These are phyloP conservation scores for Calliscelio sp. DNA, from an alignment of 2,888 invertebrate genomes.

Conservation along the genomic window DNA sequence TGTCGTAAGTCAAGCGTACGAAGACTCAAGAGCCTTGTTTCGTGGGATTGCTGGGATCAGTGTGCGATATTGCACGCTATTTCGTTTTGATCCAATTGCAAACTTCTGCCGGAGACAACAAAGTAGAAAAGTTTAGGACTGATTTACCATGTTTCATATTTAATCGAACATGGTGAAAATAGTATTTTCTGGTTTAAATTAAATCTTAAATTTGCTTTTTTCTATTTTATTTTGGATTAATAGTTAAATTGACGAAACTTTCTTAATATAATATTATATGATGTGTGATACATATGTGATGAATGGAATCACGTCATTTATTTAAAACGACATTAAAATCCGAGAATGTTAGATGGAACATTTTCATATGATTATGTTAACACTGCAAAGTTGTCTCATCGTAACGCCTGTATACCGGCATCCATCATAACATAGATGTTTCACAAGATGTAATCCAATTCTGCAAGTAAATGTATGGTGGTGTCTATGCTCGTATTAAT, in stretches of 20 bases:
- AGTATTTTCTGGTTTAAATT: too few species aligned
- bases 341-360: too few species aligned
- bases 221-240: too few species aligned
- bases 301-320: too few species aligned
- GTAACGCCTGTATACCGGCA: conserved; percentile 33
- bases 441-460: conserved; percentile 46
- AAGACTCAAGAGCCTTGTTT: conserved; percentile 85
- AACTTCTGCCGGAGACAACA: conserved; percentile 75
- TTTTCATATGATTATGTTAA: conserved; percentile 23
- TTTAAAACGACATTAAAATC: too few species aligned
- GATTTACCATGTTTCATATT: conserved; percentile 13
- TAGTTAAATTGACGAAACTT: too few species aligned
- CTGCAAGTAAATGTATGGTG: conserved; percentile 22
- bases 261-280: too few species aligned
- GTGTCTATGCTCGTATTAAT: conserved; percentile 21
- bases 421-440: conserved; percentile 33
- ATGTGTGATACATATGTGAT: too few species aligned
- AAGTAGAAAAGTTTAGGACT: conserved; percentile 47
- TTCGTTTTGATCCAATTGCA: conserved; percentile 80
- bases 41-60: conserved; percentile 83
- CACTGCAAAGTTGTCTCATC: conserved; percentile 6
- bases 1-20: conserved; percentile 84
- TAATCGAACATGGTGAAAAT: background rate
- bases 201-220: too few species aligned
- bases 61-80: conserved; percentile 76